These are phyloP conservation scores for Arge pagana DNA, from an alignment of 2,888 invertebrate species.

Conservation along the genomic window DNA sequence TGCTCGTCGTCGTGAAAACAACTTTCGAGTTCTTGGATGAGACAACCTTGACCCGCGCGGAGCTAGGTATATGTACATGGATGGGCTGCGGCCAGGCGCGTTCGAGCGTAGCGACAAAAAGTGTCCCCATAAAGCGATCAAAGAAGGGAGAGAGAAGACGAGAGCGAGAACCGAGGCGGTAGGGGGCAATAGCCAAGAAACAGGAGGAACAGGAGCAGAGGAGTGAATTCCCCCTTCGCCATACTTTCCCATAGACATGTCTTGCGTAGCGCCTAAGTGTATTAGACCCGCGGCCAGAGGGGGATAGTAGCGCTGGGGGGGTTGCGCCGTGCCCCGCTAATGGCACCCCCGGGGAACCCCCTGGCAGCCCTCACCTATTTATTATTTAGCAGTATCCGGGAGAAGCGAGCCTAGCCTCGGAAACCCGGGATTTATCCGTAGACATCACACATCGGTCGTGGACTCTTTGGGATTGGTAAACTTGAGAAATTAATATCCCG, in stretches of 20 bases:
- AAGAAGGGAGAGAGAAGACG: slow-evolving; percentile 3
- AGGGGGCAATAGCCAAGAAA: not conserved
- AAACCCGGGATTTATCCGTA: slow-evolving; percentile 47
- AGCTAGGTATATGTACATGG: too few relatives aligned
- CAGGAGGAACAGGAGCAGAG: too few relatives aligned
- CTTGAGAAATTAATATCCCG: slow-evolving; percentile 34
- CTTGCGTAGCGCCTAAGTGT: slow-evolving; percentile 48
- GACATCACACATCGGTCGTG: slow-evolving; percentile 42
- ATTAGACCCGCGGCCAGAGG: slow-evolving; percentile 46
- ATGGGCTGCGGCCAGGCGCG: too few relatives aligned
- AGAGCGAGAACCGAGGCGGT: not conserved
- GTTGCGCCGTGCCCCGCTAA: slow-evolving; percentile 53
- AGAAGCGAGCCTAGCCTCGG: slow-evolving; percentile 8
- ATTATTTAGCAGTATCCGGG: slow-evolving; percentile 52
- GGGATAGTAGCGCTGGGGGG: slow-evolving; percentile 16
- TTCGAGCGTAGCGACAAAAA: not conserved
- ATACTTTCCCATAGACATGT: slow-evolving; percentile 38
- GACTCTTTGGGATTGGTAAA: slow-evolving; percentile 31
- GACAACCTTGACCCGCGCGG: too few relatives aligned
- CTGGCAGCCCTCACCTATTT: slow-evolving; percentile 54
- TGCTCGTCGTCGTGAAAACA: too few relatives aligned
- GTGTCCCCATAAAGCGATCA: slow-evolving; percentile 41
- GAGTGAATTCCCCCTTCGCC: slow-evolving; percentile 30
- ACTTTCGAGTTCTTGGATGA: too few relatives aligned
- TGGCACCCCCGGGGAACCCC: slow-evolving; percentile 57